These are phyloP conservation scores for Chloromyia formosa DNA, from an alignment of 2,888 invertebrate species.

Conservation along the genomic window DNA sequence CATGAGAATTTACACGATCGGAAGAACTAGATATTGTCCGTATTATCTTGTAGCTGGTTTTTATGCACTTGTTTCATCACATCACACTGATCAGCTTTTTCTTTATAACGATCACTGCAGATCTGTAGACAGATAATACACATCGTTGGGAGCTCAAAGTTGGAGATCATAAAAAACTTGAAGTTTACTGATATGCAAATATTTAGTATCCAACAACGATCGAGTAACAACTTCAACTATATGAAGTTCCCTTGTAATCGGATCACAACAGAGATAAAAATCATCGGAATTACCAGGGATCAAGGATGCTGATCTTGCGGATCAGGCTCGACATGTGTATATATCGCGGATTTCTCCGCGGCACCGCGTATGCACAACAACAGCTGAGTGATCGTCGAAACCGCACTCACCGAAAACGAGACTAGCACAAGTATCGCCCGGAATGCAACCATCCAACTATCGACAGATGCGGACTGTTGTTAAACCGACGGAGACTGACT, in stretches of 20 bases:
- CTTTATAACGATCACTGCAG: background rate
- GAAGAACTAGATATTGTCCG: background rate
- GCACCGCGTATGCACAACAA: background rate
- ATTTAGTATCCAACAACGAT: no score
- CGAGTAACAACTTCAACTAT: no score
- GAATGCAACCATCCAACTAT: constrained; percentile 10
- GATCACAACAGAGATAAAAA: no score
- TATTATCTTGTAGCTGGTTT: background rate
- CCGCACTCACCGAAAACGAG: background rate
- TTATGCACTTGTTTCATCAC: background rate
- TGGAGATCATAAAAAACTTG: no score
- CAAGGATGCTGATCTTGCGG: no score
- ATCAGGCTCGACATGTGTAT: no score
- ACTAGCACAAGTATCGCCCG: background rate
- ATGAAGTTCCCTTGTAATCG: no score
- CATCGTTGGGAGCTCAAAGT: background rate
- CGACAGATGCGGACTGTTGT: constrained; percentile 10
- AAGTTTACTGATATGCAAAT: no score
- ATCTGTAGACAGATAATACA: background rate
- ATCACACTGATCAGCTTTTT: background rate
- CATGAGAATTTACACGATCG: constrained; percentile 9
- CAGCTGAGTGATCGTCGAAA: background rate
- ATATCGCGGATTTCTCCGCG: no score
- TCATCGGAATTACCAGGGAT: no score
- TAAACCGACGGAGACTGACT: constrained; percentile 23